These are phyloP conservation scores for Rhinogobius similis DNA, from an alignment of 2,113 vertebrate species.

Conservation along the genomic window DNA sequence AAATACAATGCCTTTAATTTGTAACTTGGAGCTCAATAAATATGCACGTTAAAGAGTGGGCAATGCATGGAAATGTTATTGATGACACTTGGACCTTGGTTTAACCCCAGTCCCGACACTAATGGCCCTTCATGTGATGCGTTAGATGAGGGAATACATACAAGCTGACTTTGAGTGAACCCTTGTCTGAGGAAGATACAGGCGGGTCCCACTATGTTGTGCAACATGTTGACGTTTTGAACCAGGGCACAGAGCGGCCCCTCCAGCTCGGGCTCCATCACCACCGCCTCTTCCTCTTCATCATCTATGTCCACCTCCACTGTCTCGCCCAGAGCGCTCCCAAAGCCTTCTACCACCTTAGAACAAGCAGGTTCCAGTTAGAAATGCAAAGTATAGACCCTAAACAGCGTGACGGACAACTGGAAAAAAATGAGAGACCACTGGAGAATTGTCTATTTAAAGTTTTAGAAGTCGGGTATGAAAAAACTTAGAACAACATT, in stretches of 20 bases:
- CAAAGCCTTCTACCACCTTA: constrained; percentile 65
- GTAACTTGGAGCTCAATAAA: background rate
- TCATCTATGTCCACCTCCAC: constrained; percentile 67
- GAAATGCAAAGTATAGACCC: background rate
- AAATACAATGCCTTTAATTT: background rate
- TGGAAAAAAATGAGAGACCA: background rate
- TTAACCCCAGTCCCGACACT: background rate
- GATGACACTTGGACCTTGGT: too few relatives aligned
- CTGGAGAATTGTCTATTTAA: background rate
- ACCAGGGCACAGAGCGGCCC: constrained; percentile 76
- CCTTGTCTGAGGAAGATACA: constrained; percentile 81
- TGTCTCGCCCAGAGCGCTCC: constrained; percentile 46
- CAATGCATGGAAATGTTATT: background rate
- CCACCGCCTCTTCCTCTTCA: constrained; percentile 69
- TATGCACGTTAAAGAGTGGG: background rate
- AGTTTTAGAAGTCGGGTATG: background rate
- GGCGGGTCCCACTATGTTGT: constrained; percentile 79
- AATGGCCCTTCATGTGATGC: background rate
- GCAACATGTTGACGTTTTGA: constrained; percentile 80
- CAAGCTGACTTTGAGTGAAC: constrained; percentile 76
- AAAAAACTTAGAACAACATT: too few relatives aligned
- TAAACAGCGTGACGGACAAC: background rate
- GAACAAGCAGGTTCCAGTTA: constrained; percentile 35
- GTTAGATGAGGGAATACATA: constrained; percentile 64
- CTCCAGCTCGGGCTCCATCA: constrained; percentile 59